Evolutionary conservation across 2,113 vertebrate species (phyloP).

Genomic region (Hippocampus abdominalis): DNA sequence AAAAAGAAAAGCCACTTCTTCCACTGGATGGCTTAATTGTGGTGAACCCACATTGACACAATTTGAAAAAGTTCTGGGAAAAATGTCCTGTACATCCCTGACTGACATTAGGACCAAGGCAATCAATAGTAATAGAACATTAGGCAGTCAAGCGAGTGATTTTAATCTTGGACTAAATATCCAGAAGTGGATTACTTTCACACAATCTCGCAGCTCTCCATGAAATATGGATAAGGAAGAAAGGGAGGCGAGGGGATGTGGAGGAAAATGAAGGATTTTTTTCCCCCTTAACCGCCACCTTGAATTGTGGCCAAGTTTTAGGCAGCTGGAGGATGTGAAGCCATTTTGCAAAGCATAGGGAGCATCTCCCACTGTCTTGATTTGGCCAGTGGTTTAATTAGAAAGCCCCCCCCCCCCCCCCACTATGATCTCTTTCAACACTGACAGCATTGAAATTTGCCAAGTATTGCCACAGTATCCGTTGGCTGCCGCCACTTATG

Average conservation of each 20-base stretch:
- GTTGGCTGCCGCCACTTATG: constrained; percentile 51
- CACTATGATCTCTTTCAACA: constrained; percentile 59
- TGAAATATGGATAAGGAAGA: constrained; percentile 79
- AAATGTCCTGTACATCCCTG: constrained; percentile 63
- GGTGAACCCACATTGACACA: constrained; percentile 39
- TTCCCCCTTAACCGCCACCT: constrained; percentile 52
- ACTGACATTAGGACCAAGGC: constrained; percentile 70
- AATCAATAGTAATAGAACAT: constrained; percentile 77
- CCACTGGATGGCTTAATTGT: neutral
- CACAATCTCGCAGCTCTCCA: constrained; percentile 74
- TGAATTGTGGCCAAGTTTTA: constrained; percentile 54
- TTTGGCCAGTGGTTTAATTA: constrained; percentile 72
- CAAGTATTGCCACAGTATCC: constrained; percentile 49
- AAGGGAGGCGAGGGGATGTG: constrained; percentile 42
- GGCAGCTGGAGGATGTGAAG: constrained; percentile 64
- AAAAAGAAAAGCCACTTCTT: neutral
- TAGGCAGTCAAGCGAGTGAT: constrained; percentile 72
- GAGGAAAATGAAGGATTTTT: constrained; percentile 72
- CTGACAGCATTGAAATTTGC: constrained; percentile 44
- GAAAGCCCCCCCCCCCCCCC: constrained; percentile 54
- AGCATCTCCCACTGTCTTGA: constrained; percentile 41
- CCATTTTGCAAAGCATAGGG: constrained; percentile 59
- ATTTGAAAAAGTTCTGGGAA: constrained; percentile 51
- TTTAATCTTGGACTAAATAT: constrained; percentile 83
- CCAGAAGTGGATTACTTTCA: constrained; percentile 79